These are phyloP conservation scores for Eubasilissa regina DNA, from an alignment of 1,140 invertebrate genomes.

Conservation along the genomic window DNA sequence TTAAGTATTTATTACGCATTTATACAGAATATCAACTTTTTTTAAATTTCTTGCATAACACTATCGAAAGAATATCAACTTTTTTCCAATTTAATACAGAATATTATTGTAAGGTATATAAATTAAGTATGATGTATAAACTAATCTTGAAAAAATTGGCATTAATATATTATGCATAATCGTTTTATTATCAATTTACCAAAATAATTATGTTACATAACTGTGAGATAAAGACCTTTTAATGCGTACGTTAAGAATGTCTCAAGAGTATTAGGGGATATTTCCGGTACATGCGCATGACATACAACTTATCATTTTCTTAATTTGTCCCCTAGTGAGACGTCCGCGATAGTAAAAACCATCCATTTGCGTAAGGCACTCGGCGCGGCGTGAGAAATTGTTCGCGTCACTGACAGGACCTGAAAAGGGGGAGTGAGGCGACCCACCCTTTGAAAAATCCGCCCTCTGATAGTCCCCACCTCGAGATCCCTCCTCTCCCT, in stretches of 20 bases:
- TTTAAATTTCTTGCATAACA: too few relatives aligned
- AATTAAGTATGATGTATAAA: too few relatives aligned
- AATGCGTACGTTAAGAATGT: slow-evolving; percentile 23
- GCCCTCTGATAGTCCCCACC: slow-evolving; percentile 31
- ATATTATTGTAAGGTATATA: too few relatives aligned
- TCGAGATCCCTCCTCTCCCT: slow-evolving; percentile 1
- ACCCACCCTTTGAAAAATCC: slow-evolving; percentile 24
- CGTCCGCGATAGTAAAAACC: slow-evolving; percentile 51
- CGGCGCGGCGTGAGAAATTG: slow-evolving; percentile 56
- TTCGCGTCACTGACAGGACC: slow-evolving; percentile 52
- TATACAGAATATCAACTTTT: too few relatives aligned
- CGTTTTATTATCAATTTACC: too few relatives aligned
- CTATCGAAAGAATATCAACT: too few relatives aligned
- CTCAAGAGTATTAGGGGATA: slow-evolving; percentile 4
- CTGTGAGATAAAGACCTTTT: neutral
- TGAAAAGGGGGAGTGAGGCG: neutral
- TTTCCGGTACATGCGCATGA: slow-evolving; percentile 55
- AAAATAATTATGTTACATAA: too few relatives aligned
- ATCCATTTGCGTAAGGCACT: slow-evolving; percentile 52
- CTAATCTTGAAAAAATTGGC: too few relatives aligned
- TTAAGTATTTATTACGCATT: too few relatives aligned
- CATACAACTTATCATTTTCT: slow-evolving; percentile 59
- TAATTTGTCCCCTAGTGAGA: slow-evolving; percentile 47
- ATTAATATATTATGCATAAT: too few relatives aligned
- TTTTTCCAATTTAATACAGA: too few relatives aligned